Percentiles rank a stretch among this genome's conserved stretches.
Evolutionary conservation across 2,113 vertebrate species (phyloP).

Genomic region (Oceanodroma tethys): DNA sequence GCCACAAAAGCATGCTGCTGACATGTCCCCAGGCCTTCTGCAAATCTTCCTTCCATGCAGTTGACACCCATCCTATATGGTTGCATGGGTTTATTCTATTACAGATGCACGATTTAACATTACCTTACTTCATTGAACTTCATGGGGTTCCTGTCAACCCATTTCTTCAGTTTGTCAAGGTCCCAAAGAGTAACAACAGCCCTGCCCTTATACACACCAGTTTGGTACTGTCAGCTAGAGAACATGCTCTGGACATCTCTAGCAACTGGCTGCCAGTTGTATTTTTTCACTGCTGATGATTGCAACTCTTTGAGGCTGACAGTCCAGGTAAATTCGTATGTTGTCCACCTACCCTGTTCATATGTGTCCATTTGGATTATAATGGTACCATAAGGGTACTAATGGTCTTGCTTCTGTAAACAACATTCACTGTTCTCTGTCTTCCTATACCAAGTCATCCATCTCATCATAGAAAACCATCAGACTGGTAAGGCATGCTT

Average conservation of each 20-base stretch:
- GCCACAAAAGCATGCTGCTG: neutral
- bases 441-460: neutral
- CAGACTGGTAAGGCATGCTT: neutral
- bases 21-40: neutral
- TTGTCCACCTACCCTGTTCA: neutral
- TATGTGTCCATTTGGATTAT: neutral
- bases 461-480: neutral
- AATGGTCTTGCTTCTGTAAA: neutral
- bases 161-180: neutral
- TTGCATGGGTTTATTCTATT: neutral
- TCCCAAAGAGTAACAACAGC: neutral
- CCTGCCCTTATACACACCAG: neutral
- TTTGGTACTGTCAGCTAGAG: neutral
- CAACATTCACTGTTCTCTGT: neutral
- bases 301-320: neutral
- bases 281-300: neutral
- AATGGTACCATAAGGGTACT: neutral
- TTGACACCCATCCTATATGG: accelerated
- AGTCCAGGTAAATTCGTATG: neutral
- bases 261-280: neutral
- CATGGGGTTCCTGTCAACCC: neutral
- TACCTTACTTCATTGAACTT: neutral
- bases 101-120: neutral
- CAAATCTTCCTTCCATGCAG: neutral
- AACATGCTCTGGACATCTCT: neutral